Evolutionary conservation across 2,113 vertebrate species (phyloP), one percentile per base, ranked within the genome.

Genomic region (Zootoca vivipara): DNA sequence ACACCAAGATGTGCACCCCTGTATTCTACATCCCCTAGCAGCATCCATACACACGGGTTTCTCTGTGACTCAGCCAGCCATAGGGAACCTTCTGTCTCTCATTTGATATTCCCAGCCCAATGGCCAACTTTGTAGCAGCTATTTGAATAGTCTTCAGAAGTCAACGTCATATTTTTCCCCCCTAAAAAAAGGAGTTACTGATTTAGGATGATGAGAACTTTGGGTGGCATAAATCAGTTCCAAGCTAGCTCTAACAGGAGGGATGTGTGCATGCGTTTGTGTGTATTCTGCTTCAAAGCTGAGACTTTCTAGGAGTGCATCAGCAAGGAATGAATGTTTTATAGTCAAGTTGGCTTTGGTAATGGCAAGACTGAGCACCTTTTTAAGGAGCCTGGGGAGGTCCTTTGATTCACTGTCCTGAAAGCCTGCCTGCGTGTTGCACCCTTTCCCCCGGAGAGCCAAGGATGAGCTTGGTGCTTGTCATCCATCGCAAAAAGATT

Each of bases 301-400:
- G 56, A 52, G 74, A 81, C 69, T 67, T 81, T 82, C 52, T 38
- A 75, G 78, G 69, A 3, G 16, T 81, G 15, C 1, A 6, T 67
- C 38, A 67, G 69, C 56, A 52, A 7, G 15, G 40, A 52, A 82
- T 82, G 35, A 89, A 89, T 89, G 58, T 89, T 89, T 89, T 80
- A 85, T 75, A 52, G 69, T 42, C 70, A 35, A 13, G 1, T 56
- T 69, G 64, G 75, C 40, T 74, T 81, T 33, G 69, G 65, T 65
- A 85, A 65, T 72, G 69, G 83, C 81, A 35, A 89, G 30, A 26
- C 67, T 28, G 56, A 69, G 52, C 24, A 84, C 2, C 5, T 24
- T 40, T 72, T 70, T 38, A 79, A 28, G 15, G 26, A 7, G 69
- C 1, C 22, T n/a, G 24, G 26, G 42, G 77, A 26, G 7, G 35